phyloP scores from a whole-genome alignment of 2,797 vertebrate genomes.

The Fistularia commersonii region DNA sequence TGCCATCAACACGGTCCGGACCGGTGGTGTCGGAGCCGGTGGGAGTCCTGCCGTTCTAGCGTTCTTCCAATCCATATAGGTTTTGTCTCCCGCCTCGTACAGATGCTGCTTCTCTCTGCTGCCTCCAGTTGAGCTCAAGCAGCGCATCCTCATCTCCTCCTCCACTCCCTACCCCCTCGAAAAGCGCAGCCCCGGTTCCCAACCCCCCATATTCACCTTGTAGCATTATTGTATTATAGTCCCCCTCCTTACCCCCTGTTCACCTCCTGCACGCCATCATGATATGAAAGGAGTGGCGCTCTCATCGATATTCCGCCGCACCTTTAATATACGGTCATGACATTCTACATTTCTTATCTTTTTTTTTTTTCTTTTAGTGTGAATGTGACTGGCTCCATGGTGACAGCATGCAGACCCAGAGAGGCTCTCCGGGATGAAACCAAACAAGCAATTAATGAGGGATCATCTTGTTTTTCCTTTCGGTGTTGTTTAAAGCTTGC shows the following conservation, averaged over 20 bases:
- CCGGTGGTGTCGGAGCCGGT: constrained; percentile 11
- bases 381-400: constrained; percentile 22
- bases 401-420: constrained; percentile 11
- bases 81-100: constrained; percentile 39
- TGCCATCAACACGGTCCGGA: constrained; percentile 19
- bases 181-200: constrained; percentile 33
- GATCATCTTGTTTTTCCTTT: no score
- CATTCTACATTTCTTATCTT: constrained; percentile 5
- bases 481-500: no score
- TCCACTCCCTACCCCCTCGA: constrained; percentile 25
- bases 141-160: constrained; percentile 41
- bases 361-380: not conserved
- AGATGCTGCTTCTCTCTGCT: constrained; percentile 49
- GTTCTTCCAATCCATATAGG: constrained; percentile 59
- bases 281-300: not conserved
- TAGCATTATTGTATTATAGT: constrained; percentile 14
- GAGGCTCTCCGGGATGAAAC: not conserved
- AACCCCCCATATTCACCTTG: constrained; percentile 8
- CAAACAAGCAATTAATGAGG: no score
- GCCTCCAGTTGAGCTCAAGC: constrained; percentile 55
- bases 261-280: constrained; percentile 12
- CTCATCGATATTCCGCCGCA: no score
- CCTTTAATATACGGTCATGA: constrained; percentile 1
- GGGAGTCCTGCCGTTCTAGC: constrained; percentile 27
- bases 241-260: constrained; percentile 5